phyloP scores from a whole-genome alignment of 2,888 invertebrate species.

The Mactromeris polynyma region DNA sequence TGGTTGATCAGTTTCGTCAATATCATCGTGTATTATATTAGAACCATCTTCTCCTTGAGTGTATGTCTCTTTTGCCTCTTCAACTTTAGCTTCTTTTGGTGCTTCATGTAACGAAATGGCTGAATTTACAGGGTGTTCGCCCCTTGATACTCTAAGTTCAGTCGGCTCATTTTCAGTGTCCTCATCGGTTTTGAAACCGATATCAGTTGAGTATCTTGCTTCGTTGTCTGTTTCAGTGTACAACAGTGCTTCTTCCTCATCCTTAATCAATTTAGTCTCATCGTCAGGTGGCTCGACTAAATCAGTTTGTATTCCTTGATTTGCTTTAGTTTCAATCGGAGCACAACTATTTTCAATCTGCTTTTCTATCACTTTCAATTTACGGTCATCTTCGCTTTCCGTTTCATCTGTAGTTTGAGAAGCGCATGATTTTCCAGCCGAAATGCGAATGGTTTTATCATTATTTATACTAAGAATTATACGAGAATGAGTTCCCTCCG shows the following conservation, averaged over 20 bases:
- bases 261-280: background rate
- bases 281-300: background rate
- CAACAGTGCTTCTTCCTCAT: background rate
- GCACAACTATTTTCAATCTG: background rate
- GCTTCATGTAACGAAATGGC: background rate
- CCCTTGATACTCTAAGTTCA: background rate
- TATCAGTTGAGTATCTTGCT: slow-evolving; percentile 20
- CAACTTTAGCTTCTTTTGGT: background rate
- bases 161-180: background rate
- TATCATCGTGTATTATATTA: background rate
- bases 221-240: slow-evolving; percentile 7
- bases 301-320: background rate
- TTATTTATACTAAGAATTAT: slow-evolving; percentile 47
- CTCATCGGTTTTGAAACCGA: slow-evolving; percentile 15
- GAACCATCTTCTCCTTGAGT: slow-evolving; percentile 15
- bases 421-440: slow-evolving; percentile 45
- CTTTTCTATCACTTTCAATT: background rate
- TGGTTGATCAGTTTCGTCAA: background rate
- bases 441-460: slow-evolving; percentile 44
- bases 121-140: background rate
- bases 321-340: background rate
- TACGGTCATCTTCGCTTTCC: background rate
- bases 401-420: slow-evolving; percentile 37
- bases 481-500: slow-evolving; percentile 23
- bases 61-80: background rate